Evolutionary conservation across 2,888 invertebrate species (phyloP), one percentile per base, ranked within the genome.

Genomic region (Cyrtodaria siliqua): DNA sequence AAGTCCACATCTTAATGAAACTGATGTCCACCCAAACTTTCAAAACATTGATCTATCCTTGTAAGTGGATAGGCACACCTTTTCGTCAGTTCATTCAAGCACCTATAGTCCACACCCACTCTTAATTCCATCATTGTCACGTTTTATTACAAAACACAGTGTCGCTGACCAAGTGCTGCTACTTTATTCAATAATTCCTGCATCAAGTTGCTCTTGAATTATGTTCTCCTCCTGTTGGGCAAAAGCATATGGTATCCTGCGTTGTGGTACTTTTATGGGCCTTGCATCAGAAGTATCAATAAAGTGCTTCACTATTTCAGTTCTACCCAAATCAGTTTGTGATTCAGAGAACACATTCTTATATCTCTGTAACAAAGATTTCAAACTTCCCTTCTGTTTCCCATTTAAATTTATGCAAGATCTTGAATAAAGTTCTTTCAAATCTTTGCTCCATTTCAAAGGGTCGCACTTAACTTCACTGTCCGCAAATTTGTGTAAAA

Each of bases 31-130:
- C 55, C 67, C 16, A 74, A 53, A 24, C n/a, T 53, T 2, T 70
- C 76, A 26, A 70, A 59, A 56, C 70, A 76, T 23, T 70, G 53
- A 47, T 71, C 24, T 61, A 76, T n/a, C 1, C 71, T 71, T 42
- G 71, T n/a, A n/a, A n/a, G n/a, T n/a, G n/a, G n/a, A n/a, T n/a
- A 76, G 9, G 66, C 62, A 67, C 62, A 59, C 24, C 50, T 56
- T 18, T 27, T 44, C 8, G 71, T 72, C 14, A 62, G 20, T 16
- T 67, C 71, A 63, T 77, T 71, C 23, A 77, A 40, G 8, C 42
- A 33, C n/a, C 80, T 44, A 49, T 69, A 80, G 50, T 80, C 81
- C 4, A 74, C 66, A 68, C 77, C 77, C 1, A 57, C 61, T 23
- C 77, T 38, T 12, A 57, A n/a, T 71, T 9, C 16, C 4, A 16